Percentiles rank a stretch among this genome's conserved stretches.
phyloP scores from a whole-genome alignment of 2,797 vertebrate species.

The Caiman crocodilus region DNA sequence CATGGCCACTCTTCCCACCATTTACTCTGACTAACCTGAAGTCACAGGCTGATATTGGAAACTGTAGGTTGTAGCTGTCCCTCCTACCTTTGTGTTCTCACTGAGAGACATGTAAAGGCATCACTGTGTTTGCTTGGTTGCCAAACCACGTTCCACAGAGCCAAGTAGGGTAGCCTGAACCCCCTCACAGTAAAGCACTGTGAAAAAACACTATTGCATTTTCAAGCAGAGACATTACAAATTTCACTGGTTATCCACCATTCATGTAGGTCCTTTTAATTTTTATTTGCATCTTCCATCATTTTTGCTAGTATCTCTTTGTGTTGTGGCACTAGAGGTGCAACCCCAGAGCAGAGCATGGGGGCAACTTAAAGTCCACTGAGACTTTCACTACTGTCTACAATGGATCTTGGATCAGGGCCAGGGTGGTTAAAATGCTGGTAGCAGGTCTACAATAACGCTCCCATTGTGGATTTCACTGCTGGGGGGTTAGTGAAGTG shows the following conservation, averaged over 20 bases:
- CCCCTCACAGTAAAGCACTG: neutral
- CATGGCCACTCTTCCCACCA: neutral
- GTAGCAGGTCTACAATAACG: slow-evolving; percentile 20
- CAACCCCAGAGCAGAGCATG: neutral
- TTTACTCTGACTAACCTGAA: neutral
- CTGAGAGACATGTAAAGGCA: neutral
- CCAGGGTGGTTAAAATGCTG: slow-evolving; percentile 36
- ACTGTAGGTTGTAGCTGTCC: neutral
- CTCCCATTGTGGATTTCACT: slow-evolving; percentile 34
- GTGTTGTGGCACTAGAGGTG: slow-evolving; percentile 15
- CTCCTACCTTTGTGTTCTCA: neutral
- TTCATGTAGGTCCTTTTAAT: slow-evolving; percentile 23
- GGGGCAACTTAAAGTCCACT: slow-evolving; percentile 43
- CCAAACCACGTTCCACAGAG: neutral
- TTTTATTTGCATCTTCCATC: neutral
- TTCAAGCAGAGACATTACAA: neutral
- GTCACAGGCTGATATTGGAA: neutral
- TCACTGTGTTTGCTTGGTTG: neutral
- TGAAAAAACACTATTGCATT: neutral
- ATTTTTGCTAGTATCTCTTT: neutral
- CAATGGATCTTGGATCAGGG: slow-evolving; percentile 18
- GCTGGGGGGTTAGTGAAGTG: slow-evolving; percentile 6
- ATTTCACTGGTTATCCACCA: neutral
- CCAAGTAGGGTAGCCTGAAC: neutral
- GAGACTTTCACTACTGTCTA: slow-evolving; percentile 27